These are phyloP conservation scores for Myripristis murdjan DNA, from an alignment of 2,797 vertebrate genomes.

Conservation along the genomic window DNA sequence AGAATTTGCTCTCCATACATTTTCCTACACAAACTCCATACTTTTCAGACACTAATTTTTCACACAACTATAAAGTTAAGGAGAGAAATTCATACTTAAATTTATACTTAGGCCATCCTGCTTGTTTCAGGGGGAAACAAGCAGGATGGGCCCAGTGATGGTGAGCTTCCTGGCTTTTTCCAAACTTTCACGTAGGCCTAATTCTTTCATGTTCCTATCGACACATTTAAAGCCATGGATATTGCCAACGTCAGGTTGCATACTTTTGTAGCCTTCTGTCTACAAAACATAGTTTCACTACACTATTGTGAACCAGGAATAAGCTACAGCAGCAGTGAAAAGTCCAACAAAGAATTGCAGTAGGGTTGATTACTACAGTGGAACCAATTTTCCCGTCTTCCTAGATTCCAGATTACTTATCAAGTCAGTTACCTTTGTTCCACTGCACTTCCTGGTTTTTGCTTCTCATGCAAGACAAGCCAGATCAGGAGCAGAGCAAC, in stretches of 20 bases:
- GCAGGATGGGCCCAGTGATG: neutral
- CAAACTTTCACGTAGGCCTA: neutral
- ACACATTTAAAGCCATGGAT: neutral
- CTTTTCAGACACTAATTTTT: neutral
- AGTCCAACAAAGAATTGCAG: neutral
- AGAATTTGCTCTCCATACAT: neutral
- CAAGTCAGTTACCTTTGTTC: constrained; percentile 21
- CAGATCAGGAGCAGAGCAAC: constrained; percentile 17
- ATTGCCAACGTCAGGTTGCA: neutral
- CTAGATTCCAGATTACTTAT: constrained; percentile 7
- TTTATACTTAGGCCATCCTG: neutral
- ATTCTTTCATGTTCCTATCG: constrained; percentile 4
- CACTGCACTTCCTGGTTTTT: constrained; percentile 48
- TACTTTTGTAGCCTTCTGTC: neutral
- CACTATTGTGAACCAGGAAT: neutral
- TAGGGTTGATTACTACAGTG: neutral
- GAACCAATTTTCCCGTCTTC: neutral
- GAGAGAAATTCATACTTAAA: neutral
- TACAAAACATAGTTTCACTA: neutral
- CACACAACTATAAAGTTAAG: neutral
- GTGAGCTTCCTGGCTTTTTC: neutral
- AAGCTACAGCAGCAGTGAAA: neutral
- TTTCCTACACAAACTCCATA: neutral
- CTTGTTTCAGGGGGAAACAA: neutral
- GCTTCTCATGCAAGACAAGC: constrained; percentile 34